Evolutionary conservation across 2,113 vertebrate genomes (phyloP), one percentile per base, ranked within the genome.

Genomic region (Rhagologus leucostigma): DNA sequence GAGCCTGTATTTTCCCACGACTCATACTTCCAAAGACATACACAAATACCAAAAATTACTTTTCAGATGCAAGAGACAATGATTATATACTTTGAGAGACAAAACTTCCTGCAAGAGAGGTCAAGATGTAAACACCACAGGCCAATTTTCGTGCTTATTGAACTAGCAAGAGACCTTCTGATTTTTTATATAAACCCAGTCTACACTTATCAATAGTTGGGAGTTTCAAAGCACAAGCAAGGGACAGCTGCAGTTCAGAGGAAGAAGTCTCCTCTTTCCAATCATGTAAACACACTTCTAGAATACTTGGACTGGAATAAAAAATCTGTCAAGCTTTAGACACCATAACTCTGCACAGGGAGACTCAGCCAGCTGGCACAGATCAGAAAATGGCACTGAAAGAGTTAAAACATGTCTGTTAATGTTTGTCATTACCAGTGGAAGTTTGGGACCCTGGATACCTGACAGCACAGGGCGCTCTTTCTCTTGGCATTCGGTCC

Each of bases 351-450:
- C 57, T 86, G 46, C 1, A 0, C 73, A 46, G 11, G 35, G 71
- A 79, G 44, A 26, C n/a, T 26, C 0, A 0, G 23, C 10, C 62
- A 70, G 19, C 32, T 12, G 3, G 16, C 9, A 24, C 0, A 0
- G n/a, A 41, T 49, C 24, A 69, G 55, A 63, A 74, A 22, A 67
- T 0, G 2, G 62, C 63, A 90, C 18, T 2, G 0, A 39, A 30
- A 35, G 20, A 33, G 26, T 33, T 79, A 63, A 49, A 73, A 42
- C 8, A 33, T 1, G 0, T 22, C 41, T 7, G 1, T n/a, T 65
- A 39, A n/a, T 12, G 33, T 33, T 52, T 71, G 44, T n/a, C 8
- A 3, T 49, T 39, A 52, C 7, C 0, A 1, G 16, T 32, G 4
- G 7, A 56, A 9, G 5, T 57, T 41, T 75, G 49, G 46, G 56